Evolutionary conservation across 2,113 vertebrate genomes (phyloP).

Genomic region (Macheiramphus alcinus): DNA sequence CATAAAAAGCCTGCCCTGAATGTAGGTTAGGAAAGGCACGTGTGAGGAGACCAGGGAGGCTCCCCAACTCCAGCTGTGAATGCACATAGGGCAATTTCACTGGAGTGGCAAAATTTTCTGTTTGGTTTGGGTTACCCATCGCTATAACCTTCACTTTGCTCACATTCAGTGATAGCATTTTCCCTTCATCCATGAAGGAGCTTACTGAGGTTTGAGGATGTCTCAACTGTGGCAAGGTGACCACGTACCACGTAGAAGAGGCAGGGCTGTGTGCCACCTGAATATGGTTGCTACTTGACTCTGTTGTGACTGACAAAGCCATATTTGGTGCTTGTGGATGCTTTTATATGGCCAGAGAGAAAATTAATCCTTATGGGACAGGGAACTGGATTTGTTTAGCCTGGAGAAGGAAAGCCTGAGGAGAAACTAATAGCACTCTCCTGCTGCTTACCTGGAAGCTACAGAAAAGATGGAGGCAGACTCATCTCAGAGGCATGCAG

Average conservation of each 20-base stretch:
- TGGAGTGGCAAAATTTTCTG: neutral
- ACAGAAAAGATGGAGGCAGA: neutral
- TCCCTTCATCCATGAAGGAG: neutral
- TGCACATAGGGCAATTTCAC: neutral
- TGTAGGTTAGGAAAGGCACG: neutral
- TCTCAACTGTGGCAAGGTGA: neutral
- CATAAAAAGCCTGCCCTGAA: neutral
- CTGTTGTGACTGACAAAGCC: neutral
- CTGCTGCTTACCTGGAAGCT: neutral
- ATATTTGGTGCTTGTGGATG: neutral
- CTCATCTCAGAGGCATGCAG: neutral
- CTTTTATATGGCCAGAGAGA: neutral
- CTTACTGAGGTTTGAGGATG: neutral
- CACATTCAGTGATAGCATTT: neutral
- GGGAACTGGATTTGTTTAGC: neutral
- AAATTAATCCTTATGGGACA: neutral
- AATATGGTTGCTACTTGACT: neutral
- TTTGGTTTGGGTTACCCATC: neutral
- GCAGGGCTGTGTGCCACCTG: neutral
- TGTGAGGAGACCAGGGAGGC: neutral
- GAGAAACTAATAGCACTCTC: neutral
- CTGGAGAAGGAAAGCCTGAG: neutral
- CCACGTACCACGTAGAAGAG: neutral
- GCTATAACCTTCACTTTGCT: neutral
- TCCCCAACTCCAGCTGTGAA: neutral